phyloP scores from a whole-genome alignment of 2,888 invertebrate genomes.

The Catocala nupta region DNA sequence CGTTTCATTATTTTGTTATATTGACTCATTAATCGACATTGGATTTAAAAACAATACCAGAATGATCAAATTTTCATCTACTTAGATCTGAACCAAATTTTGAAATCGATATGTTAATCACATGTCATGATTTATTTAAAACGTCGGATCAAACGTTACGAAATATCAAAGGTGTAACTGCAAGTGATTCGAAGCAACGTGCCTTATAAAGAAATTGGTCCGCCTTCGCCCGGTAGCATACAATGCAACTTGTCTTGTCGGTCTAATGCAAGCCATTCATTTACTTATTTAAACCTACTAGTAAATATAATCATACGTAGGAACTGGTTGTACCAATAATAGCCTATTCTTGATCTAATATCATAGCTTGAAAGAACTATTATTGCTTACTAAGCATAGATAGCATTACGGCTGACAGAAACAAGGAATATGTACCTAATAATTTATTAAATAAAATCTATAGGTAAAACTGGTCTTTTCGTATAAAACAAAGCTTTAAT shows the following conservation, averaged over 20 bases:
- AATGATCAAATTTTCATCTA: too few relatives aligned
- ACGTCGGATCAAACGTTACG: slow-evolving; percentile 23
- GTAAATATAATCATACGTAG: slow-evolving; percentile 3
- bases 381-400: too few relatives aligned
- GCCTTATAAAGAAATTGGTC: slow-evolving; percentile 47
- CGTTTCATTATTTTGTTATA: too few relatives aligned
- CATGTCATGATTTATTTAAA: slow-evolving; percentile 21
- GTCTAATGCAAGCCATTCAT: slow-evolving; percentile 18
- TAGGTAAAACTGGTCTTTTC: not conserved
- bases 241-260: slow-evolving; percentile 53
- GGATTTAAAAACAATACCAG: not conserved
- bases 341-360: too few relatives aligned
- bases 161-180: slow-evolving; percentile 40
- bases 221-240: slow-evolving; percentile 46
- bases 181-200: slow-evolving; percentile 40
- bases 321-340: not conserved
- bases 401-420: too few relatives aligned
- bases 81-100: not conserved
- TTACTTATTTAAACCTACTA: not conserved
- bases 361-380: too few relatives aligned
- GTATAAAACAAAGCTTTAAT: not conserved
- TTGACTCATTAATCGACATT: too few relatives aligned
- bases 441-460: too few relatives aligned
- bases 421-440: too few relatives aligned
- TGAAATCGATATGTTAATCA: slow-evolving; percentile 18